Conservation (phyloP, 2,797 vertebrate genomes). For the Amniataba percoides region DNA sequence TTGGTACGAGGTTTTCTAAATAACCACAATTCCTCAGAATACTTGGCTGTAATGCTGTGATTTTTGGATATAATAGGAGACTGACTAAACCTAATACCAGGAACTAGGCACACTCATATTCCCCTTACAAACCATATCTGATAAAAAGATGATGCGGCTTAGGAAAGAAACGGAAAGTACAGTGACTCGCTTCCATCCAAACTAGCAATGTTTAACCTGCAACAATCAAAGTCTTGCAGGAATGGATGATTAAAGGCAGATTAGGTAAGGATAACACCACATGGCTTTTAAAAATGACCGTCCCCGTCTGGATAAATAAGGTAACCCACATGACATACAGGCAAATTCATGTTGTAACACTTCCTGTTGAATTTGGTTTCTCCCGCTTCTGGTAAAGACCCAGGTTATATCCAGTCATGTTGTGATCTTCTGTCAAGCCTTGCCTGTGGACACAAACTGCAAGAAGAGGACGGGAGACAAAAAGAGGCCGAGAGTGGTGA, state of each 20-base stretch:
- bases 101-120: slow-evolving; percentile 30
- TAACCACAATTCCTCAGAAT: neutral
- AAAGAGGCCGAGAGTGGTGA: slow-evolving; percentile 17
- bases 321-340: neutral
- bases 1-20: neutral
- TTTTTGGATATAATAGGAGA: slow-evolving; percentile 38
- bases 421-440: slow-evolving; percentile 15
- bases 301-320: slow-evolving; percentile 13
- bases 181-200: slow-evolving; percentile 1
- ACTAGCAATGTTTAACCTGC: slow-evolving; percentile 3
- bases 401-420: neutral
- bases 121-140: slow-evolving; percentile 20
- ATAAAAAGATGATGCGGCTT: slow-evolving; percentile 39
- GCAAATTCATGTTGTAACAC: neutral
- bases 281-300: neutral
- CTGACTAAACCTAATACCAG: slow-evolving; percentile 57
- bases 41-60: neutral
- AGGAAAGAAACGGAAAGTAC: slow-evolving; percentile 3
- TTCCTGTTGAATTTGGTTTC: neutral
- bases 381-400: neutral
- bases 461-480: slow-evolving; percentile 19
- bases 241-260: slow-evolving; percentile 3
- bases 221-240: neutral
- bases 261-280: slow-evolving; percentile 5
- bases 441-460: slow-evolving; percentile 15